Percentiles rank a stretch among this genome's conserved stretches.
Evolutionary conservation across 2,888 invertebrate species (phyloP).

Genomic region (Trachelus tabidus): DNA sequence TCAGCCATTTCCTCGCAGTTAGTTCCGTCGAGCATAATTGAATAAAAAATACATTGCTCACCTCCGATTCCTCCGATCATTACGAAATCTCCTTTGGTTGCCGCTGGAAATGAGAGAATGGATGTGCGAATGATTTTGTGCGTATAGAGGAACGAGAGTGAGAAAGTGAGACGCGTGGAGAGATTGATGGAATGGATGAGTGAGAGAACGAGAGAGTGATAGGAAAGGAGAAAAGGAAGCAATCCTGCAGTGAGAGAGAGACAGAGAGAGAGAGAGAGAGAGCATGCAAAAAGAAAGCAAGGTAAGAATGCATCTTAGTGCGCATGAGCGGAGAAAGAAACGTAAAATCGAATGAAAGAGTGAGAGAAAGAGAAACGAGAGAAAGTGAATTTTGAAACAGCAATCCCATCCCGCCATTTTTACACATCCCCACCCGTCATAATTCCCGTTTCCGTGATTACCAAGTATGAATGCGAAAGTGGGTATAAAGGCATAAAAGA

Average conservation of each 20-base stretch:
- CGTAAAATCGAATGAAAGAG: not conserved
- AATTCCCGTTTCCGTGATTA: not conserved
- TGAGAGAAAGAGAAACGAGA: not conserved
- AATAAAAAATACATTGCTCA: not conserved
- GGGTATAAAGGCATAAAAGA: conserved; percentile 35
- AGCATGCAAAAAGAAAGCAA: not conserved
- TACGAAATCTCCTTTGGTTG: not conserved
- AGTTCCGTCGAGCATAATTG: not conserved
- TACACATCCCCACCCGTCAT: not conserved
- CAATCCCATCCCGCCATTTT: not conserved
- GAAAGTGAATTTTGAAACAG: not conserved
- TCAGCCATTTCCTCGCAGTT: not conserved
- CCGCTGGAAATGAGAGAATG: not conserved
- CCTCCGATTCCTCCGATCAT: not conserved
- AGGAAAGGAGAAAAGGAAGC: conserved; percentile 35
- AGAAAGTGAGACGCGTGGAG: not conserved
- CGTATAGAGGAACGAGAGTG: not conserved
- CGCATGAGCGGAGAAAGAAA: not conserved
- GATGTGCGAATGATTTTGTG: not conserved
- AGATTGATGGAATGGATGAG: conserved; percentile 20
- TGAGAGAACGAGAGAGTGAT: conserved; percentile 21
- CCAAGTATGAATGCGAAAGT: conserved; percentile 7
- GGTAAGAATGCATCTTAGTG: not conserved
- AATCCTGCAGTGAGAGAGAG: too few relatives aligned
- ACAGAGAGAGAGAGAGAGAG: too few relatives aligned